These are phyloP conservation scores for Trichonephila clavata DNA, from an alignment of 1,140 invertebrate species.

Conservation along the genomic window DNA sequence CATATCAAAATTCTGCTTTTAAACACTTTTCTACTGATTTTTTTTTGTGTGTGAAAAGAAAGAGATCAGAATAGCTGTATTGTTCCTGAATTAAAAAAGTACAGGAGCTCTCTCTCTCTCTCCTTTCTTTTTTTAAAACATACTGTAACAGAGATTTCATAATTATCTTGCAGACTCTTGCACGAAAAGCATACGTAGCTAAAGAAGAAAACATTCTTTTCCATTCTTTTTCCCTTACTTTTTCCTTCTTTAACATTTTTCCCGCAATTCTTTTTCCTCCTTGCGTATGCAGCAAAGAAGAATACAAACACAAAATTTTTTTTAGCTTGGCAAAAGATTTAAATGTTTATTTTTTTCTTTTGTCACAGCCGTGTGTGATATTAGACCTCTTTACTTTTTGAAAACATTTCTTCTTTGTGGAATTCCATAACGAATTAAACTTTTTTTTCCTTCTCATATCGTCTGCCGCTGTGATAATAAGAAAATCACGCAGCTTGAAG, in stretches of 20 bases:
- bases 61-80: too few species aligned
- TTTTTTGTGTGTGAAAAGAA: too few species aligned
- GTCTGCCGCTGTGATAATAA: conserved; percentile 11
- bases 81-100: too few species aligned
- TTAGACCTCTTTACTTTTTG: neutral
- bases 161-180: neutral
- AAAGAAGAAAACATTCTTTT: conserved; percentile 26
- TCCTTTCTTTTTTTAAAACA: neutral
- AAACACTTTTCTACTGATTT: too few species aligned
- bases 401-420: neutral
- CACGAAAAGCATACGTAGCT: neutral
- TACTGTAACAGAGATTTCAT: conserved; percentile 20
- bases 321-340: neutral
- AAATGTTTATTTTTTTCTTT: conserved; percentile 3
- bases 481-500: neutral
- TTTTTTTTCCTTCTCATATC: conserved; percentile 12
- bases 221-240: neutral
- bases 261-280: neutral
- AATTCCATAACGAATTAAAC: conserved; percentile 22
- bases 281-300: neutral
- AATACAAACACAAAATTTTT: neutral
- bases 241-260: neutral
- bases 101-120: too few species aligned
- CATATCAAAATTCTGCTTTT: too few species aligned
- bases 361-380: neutral